Base-by-base conservation (phyloP, 2,888 invertebrate species). In the Cantharis nigra region DNA sequence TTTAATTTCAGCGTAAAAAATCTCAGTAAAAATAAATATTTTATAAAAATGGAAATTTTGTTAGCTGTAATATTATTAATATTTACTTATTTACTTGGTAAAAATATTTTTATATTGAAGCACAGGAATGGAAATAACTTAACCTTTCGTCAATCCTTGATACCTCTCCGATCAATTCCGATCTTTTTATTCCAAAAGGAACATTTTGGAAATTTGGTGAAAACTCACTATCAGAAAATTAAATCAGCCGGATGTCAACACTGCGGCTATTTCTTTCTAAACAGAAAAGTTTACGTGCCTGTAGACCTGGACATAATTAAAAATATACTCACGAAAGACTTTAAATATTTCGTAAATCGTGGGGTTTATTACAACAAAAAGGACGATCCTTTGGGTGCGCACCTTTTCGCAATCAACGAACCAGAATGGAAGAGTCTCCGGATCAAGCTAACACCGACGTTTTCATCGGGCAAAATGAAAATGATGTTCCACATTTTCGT, bases 381-480 rank as follows among this genome's bases (percentile, higher is more conserved):
- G 11, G 65, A 5, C 9, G 65, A 67, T 23, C 65, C 65, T n/a
- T 9, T 67, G 1, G 14, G 23, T n/a, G 65, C 23, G 9, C 28
- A 30, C 10, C 28, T 30, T 30, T 30, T 30, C 10, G 28, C 28
- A 3, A 9, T 30, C 28, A 11, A 30, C 4, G 28, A 30, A 11
- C 82, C 85, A 5, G 85, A 86, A 69, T 90, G 90, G 90, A 89
- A 86, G 78, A 84, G 84, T 28, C 79, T 89, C 23, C 82, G 90
- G 69, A 80, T 85, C 0, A 87, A 89, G 73, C 74, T 90, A 23
- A 87, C 89, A 0, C 87, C 89, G 0, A 86, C 88, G 0, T 90
- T 90, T 79, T 88, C 89, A 0, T 86, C 88, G 0, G 89, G 89
- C 20, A 89, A 89, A 82, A 87, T 90, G 84, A 89, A 88, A 78